Evolutionary conservation across 2,113 vertebrate genomes (phyloP).

Genomic region (Sialia sialis): DNA sequence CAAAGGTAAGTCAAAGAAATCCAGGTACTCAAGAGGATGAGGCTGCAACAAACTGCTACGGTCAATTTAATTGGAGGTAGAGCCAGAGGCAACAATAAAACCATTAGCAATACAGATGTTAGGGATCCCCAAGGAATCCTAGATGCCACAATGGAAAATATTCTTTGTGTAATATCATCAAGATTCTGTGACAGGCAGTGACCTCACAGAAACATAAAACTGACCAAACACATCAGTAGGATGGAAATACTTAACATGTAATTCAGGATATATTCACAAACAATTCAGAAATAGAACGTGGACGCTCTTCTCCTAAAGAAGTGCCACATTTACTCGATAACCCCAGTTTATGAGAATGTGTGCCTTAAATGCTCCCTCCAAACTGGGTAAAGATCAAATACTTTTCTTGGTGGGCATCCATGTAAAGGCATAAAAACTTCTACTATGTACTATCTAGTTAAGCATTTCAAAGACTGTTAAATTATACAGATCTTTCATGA

Average conservation of each 20-base stretch:
- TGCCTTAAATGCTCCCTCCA: background rate
- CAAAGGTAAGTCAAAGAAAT: constrained; percentile 59
- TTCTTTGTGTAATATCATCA: background rate
- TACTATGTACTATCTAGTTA: background rate
- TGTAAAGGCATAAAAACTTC: background rate
- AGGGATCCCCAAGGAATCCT: background rate
- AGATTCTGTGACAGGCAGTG: background rate
- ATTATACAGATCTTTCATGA: background rate
- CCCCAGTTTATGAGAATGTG: background rate
- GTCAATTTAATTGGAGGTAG: constrained; percentile 43
- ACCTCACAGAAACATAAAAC: background rate
- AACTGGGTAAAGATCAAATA: background rate
- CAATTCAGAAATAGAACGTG: background rate
- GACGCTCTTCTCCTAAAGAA: background rate
- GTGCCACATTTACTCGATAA: background rate
- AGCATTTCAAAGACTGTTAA: background rate
- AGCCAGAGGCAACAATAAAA: constrained; percentile 38
- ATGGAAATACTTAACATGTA: background rate
- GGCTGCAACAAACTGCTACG: constrained; percentile 9
- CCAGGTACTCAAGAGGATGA: constrained; percentile 48
- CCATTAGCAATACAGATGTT: constrained; percentile 47
- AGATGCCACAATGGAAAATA: background rate
- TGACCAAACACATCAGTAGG: background rate
- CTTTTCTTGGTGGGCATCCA: background rate
- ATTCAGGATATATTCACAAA: background rate